A percentile compares a stretch with the other conserved stretches of the same genome.
These are phyloP conservation scores for Biston stratarius DNA, from an alignment of 2,888 invertebrate genomes.

Conservation along the genomic window DNA sequence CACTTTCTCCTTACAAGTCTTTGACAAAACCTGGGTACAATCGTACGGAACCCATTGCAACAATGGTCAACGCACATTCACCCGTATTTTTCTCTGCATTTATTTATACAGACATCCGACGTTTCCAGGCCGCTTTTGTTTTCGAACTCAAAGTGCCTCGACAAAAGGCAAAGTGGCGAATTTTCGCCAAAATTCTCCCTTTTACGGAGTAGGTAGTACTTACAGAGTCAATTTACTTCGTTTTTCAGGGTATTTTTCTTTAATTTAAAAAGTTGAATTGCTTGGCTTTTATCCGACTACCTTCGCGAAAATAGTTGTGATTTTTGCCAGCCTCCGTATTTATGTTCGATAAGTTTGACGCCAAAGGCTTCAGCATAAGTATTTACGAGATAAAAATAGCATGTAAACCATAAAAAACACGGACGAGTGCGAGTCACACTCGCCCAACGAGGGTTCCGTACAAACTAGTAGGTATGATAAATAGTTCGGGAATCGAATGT, in stretches of 20 bases:
- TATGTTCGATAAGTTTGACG: too few relatives aligned
- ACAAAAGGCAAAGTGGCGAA: slow-evolving; percentile 30
- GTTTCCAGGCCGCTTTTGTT: slow-evolving; percentile 27
- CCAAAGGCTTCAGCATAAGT: too few relatives aligned
- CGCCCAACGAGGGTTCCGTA: too few relatives aligned
- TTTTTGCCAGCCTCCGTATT: too few relatives aligned
- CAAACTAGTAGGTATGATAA: too few relatives aligned
- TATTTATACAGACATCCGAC: slow-evolving; percentile 32
- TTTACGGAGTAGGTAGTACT: slow-evolving; percentile 12
- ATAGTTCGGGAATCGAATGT: too few relatives aligned
- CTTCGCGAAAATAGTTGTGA: not conserved
- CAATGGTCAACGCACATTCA: not conserved
- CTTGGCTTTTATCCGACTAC: not conserved
- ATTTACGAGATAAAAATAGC: too few relatives aligned
- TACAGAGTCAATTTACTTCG: slow-evolving; percentile 27
- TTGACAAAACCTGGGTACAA: not conserved
- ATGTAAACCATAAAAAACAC: too few relatives aligned
- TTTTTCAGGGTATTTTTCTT: slow-evolving; percentile 26
- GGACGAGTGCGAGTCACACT: too few relatives aligned
- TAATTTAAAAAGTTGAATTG: slow-evolving; percentile 28
- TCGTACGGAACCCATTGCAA: slow-evolving; percentile 1
- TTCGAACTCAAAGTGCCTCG: slow-evolving; percentile 30
- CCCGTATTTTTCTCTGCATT: slow-evolving; percentile 30
- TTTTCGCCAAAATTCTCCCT: slow-evolving; percentile 22
- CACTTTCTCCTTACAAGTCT: too few relatives aligned